These are phyloP conservation scores for Distichodus sexfasciatus DNA, from an alignment of 2,797 vertebrate genomes.

Conservation along the genomic window DNA sequence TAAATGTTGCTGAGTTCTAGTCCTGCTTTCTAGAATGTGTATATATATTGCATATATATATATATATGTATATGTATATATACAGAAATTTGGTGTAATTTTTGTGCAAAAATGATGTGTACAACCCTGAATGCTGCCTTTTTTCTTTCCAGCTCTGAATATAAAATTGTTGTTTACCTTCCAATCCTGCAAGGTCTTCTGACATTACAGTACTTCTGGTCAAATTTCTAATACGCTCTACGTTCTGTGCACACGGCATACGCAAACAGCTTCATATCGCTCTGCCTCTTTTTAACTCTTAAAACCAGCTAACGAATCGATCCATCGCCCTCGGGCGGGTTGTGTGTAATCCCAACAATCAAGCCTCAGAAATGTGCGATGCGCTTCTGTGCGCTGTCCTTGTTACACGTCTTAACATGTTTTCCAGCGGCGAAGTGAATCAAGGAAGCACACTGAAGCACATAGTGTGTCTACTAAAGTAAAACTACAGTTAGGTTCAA, in stretches of 20 bases:
- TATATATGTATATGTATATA: too few species aligned
- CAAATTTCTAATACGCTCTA: background rate
- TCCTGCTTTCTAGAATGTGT: too few species aligned
- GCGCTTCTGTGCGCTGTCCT: background rate
- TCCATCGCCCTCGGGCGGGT: background rate
- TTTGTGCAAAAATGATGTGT: too few species aligned
- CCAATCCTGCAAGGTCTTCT: background rate
- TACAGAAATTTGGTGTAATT: too few species aligned
- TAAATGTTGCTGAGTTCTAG: too few species aligned
- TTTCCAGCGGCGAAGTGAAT: too few species aligned
- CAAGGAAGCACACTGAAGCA: too few species aligned
- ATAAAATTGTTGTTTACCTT: background rate
- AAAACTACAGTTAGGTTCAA: too few species aligned
- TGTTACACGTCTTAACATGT: background rate
- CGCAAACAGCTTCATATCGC: background rate
- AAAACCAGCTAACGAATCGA: background rate
- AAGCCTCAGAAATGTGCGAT: background rate
- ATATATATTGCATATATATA: too few species aligned
- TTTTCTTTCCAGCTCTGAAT: background rate
- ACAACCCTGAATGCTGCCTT: too few species aligned
- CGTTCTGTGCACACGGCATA: too few species aligned
- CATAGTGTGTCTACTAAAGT: too few species aligned
- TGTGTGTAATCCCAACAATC: background rate
- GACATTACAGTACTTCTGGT: background rate
- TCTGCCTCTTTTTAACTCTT: background rate